Evolutionary conservation across 2,888 invertebrate genomes (phyloP).

Genomic region (Meloe dianella): DNA sequence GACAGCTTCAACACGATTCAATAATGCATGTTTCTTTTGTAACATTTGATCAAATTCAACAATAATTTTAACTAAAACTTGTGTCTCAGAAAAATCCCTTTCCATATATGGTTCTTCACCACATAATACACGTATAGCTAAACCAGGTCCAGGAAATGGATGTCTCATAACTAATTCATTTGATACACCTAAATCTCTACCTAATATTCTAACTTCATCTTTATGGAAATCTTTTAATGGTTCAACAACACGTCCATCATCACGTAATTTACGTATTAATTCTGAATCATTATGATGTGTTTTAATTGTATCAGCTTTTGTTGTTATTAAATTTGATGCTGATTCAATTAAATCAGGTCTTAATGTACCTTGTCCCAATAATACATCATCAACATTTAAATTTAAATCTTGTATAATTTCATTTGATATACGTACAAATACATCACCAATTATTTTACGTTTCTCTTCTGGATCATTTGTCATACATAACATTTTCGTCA

Average conservation of each 20-base stretch:
- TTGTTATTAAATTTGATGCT: conserved; percentile 81
- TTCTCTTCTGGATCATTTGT: conserved; percentile 96
- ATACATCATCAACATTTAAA: conserved; percentile 89
- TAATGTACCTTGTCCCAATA: conserved; percentile 92
- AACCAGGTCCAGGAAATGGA: conserved; percentile 98
- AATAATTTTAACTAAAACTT: conserved; percentile 93
- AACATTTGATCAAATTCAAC: conserved; percentile 91
- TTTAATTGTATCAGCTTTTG: conserved; percentile 94
- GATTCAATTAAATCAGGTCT: conserved; percentile 98
- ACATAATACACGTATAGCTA: conserved; percentile 95
- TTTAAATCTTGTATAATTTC: conserved; percentile 87
- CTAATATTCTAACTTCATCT: conserved; percentile 91
- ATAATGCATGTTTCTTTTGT: conserved; percentile 89
- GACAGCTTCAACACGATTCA: conserved; percentile 84
- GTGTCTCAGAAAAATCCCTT: conserved; percentile 94
- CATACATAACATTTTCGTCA: conserved; percentile 85
- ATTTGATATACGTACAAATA: conserved; percentile 94
- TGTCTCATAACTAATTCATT: conserved; percentile 88
- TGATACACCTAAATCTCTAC: conserved; percentile 88
- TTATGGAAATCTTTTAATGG: conserved; percentile 99
- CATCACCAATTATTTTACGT: conserved; percentile 97
- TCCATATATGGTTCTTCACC: conserved; percentile 95
- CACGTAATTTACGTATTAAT: conserved; percentile 77
- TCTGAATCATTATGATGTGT: conserved; percentile 99
- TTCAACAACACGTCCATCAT: conserved; percentile 89